Base-by-base conservation (phyloP, 2,797 vertebrate species). In the Chaenodraco wilsoni region DNA sequence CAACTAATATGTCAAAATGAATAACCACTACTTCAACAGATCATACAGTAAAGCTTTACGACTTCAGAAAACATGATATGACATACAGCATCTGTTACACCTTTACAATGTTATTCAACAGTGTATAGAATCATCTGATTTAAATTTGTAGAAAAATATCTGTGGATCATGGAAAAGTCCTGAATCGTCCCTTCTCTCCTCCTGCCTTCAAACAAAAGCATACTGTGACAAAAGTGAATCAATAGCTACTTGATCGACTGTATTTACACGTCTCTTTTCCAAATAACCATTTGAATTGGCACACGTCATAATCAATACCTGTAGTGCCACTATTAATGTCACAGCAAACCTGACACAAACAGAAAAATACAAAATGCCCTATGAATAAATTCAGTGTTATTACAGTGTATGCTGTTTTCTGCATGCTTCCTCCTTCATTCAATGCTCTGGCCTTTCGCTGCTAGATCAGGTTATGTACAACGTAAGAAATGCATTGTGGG, bases 141-240 rank as follows among this genome's bases (percentile, higher is more conserved):
- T 92, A 92, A 89, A 92, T 94, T 92, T 91, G 89, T 94, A 95
- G 93, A 94, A 94, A 94, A 94, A 94, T 93, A 95, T 92, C 91
- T 93, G 91, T 93, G 90, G 92, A 93, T 93, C 91, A 93, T 93
- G 91, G 91, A 92, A 92, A 93, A 91, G 89, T 95, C 91, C 92
- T 92, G 90, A 94, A 93, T 92, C 91, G 84, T 92, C 89, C 88
- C 92, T 91, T 92, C 90, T 90, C 89, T 90, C 81, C 88, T 93
- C 90, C 87, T 91, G 91, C 91, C 91, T 91, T 92, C 88, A 85
- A 88, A 92, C 81, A 92, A 91, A 91, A 92, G 88, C 88, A 84
- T 84, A 83, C 91, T 78, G 91, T 90, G 90, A 91, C 89, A 87
- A 91, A 74, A 90, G 88, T 89, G 88, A 90, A 80, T 90, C 87